A percentile compares a stretch with the other conserved stretches of the same genome.
Evolutionary conservation across 2,113 vertebrate species (phyloP).

Genomic region (Saccopteryx leptura): DNA sequence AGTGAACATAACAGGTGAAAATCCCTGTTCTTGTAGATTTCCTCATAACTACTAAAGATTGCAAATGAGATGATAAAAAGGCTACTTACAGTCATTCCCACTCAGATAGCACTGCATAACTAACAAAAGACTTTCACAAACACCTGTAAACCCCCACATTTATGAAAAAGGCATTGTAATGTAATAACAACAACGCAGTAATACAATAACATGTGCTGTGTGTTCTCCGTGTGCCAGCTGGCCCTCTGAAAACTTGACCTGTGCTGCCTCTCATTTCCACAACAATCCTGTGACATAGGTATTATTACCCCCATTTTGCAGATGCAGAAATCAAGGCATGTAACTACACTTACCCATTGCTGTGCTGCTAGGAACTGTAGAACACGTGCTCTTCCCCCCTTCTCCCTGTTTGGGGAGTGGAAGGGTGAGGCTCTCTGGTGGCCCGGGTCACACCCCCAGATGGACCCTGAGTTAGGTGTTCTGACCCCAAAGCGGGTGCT

Average conservation of each 20-base stretch:
- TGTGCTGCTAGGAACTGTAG: background rate
- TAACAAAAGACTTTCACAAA: background rate
- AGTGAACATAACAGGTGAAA: background rate
- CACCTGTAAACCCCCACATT: background rate
- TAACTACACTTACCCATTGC: background rate
- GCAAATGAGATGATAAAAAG: background rate
- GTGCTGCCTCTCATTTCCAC: background rate
- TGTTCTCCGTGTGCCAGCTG: background rate
- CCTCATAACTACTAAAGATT: background rate
- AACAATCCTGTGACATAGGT: background rate
- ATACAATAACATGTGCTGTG: background rate
- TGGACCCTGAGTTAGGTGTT: background rate
- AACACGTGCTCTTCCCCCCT: background rate
- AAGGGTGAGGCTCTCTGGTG: rapidly evolving
- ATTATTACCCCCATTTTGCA: background rate
- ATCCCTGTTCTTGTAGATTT: no score
- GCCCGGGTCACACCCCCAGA: background rate
- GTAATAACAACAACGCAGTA: background rate
- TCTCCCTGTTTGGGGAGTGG: background rate
- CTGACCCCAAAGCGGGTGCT: background rate
- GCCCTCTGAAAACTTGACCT: background rate
- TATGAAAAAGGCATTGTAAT: background rate
- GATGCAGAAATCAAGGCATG: background rate
- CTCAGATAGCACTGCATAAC: no score
- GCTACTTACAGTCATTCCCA: background rate